Evolutionary conservation across 92 coral and sea anemone genomes (phyloP).

Genomic region (Ricordea florida): DNA sequence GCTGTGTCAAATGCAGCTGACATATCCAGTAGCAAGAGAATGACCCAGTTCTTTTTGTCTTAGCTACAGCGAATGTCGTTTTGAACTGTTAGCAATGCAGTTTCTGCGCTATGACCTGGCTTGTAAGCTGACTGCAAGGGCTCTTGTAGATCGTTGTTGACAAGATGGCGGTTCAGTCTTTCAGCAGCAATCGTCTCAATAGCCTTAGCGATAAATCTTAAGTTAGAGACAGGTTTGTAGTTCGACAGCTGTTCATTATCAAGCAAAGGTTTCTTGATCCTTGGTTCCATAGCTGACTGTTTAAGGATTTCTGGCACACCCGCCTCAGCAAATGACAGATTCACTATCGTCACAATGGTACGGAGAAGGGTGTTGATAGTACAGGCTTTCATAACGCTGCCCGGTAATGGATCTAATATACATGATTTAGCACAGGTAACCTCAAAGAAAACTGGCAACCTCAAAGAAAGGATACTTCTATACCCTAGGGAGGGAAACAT

Average conservation of each 20-base stretch:
- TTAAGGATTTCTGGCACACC: constrained; percentile 3
- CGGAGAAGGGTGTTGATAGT: constrained; percentile 7
- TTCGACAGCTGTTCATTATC: constrained; percentile 25
- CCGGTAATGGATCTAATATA: constrained; percentile 14
- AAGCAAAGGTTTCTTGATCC: constrained; percentile 26
- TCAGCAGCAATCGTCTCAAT: constrained; percentile 45
- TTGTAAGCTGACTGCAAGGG: constrained; percentile 44
- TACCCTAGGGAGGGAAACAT: too few species aligned
- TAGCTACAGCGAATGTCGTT: constrained; percentile 16
- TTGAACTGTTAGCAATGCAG: constrained; percentile 28
- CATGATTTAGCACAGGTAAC: constrained; percentile 12
- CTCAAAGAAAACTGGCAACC: constrained; percentile 3
- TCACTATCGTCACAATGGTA: constrained; percentile 12
- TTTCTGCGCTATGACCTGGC: constrained; percentile 40
- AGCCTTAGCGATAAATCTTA: constrained; percentile 39
- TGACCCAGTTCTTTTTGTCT: constrained; percentile 13
- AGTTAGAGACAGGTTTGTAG: constrained; percentile 39
- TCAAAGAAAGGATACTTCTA: too few species aligned
- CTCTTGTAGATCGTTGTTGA: constrained; percentile 19
- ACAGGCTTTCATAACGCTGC: constrained; percentile 23
- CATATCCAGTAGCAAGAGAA: constrained; percentile 8
- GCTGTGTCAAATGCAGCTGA: constrained; percentile 41
- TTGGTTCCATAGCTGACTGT: constrained; percentile 2
- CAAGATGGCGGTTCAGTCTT: constrained; percentile 18
- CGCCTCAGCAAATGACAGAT: constrained; percentile 35